phyloP scores from a whole-genome alignment of 2,797 vertebrate genomes.

The Argentina silus region DNA sequence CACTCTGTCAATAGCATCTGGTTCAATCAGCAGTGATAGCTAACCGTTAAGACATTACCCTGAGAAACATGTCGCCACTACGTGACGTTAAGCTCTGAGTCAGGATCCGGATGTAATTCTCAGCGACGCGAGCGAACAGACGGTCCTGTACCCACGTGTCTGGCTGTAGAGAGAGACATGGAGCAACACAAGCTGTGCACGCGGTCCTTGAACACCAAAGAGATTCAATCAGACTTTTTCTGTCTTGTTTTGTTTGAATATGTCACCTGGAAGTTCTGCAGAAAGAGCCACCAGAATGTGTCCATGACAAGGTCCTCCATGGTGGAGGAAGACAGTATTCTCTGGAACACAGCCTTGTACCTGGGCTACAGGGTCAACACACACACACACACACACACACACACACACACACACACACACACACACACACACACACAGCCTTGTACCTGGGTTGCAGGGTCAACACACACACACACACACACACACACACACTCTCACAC shows the following conservation, averaged over 20 bases:
- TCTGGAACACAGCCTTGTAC: constrained; percentile 17
- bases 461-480: background rate
- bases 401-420: background rate
- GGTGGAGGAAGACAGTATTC: constrained; percentile 47
- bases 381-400: background rate
- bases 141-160: background rate
- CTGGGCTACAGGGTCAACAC: constrained; percentile 10
- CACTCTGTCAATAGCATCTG: no score
- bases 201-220: background rate
- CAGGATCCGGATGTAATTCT: constrained; percentile 1
- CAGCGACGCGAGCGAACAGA: background rate
- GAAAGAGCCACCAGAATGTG: constrained; percentile 64
- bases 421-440: background rate
- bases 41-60: background rate
- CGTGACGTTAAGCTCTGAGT: background rate
- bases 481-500: no score
- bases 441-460: no score
- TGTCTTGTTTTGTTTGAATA: background rate
- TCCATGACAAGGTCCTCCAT: constrained; percentile 61
- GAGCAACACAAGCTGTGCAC: background rate
- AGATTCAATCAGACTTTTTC: background rate
- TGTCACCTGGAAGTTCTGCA: background rate
- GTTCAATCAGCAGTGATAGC: no score
- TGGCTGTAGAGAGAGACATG: background rate
- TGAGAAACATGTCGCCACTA: background rate